Base-by-base conservation (phyloP, 2,797 vertebrate species). In the Podarcis lilfordi region DNA sequence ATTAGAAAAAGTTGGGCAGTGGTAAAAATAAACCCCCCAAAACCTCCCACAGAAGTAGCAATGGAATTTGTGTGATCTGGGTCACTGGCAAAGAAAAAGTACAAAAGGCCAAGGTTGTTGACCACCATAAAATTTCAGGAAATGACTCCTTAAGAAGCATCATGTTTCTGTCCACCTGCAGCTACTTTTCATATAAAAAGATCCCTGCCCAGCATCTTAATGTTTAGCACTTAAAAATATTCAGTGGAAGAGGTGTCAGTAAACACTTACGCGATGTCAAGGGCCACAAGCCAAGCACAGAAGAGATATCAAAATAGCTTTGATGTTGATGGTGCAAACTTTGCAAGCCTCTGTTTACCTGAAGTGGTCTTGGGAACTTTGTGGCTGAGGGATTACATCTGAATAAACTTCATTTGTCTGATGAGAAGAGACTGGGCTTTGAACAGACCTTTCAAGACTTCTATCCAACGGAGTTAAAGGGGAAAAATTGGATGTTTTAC, bases 371-470 rank as follows among this genome's bases (percentile, higher is more conserved):
- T 74, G n/a, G 84, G 35, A 80, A 61, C 37, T 88, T 71, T 90
- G 25, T 45, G 43, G 9, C 40, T 27, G 15, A 45, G 75, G 4
- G 21, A 23, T 27, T 55, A 80, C 40, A 90, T 80, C 10, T 35
- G 75, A 91, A 90, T 7, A 87, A 81, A 82, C 32, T 90, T 88
- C 13, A 89, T 86, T 91, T 90, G 43, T 59, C 81, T 90, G 75
- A 87, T 45, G 89, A 84, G 66, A 84, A 92, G 50, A 13, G 40
- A 90, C 71, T 94, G 88, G 0, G 1, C 89, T 80, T 84, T 90
- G 37, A n/a, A 94, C 64, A 88, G 9, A 88, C 1, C 50, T 88
- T 89, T 91, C 79, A 88, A 88, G 50, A 76, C 15, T 93, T 94
- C 59, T 84, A 37, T 88, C 71, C 64, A 87, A 50, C 45, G 84